Evolutionary conservation across 2,797 vertebrate species (phyloP), one percentile per base, ranked within the genome.

Genomic region (Ctenopoma multispine): DNA sequence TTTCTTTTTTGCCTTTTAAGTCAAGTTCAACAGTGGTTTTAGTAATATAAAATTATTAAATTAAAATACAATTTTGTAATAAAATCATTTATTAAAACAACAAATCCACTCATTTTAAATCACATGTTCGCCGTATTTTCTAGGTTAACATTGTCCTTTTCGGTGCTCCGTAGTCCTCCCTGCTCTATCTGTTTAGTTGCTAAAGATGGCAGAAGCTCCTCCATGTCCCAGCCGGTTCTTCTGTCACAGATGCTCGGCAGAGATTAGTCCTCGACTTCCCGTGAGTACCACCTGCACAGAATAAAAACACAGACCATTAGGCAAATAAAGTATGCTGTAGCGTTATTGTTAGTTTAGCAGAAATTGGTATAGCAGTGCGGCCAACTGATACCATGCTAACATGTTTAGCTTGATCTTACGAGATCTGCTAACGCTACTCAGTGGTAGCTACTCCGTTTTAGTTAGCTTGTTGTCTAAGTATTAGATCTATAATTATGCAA

Each of bases 131-230:
- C 38, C 63, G 77, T 77, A 55, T 53, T 55, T 82, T 87, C 72
- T 23, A 13, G 65, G 14, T 57, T 1, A 70, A 59, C 55, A 80
- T 88, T 94, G 93, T 84, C 84, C 92, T 50, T 65, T 70, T 0
- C 72, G 69, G 41, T 4, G 49, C 50, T 48, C 95, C 93, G 86
- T 93, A 91, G 86, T 72, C 2, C 23, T 48, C 71, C 68, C 80
- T 69, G 63, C 24, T 57, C 56, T 65, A 62, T 55, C 66, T 87
- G 64, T 79, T 56, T 57, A 74, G 75, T 83, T 63, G 67, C 79
- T 85, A 91, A 97, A 96, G 92, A 98, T 98, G 97, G 97, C 97
- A 69, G 97, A 97, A 94, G 97, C 97, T 87, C 94, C 96, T 75
- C 93, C 94, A 86, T 96, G 95, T 90, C 93, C 95, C 79, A 94